Percentiles rank a stretch among this genome's conserved stretches.
These are phyloP conservation scores for Epistrophe eligans DNA, from an alignment of 2,888 invertebrate genomes.

Conservation along the genomic window DNA sequence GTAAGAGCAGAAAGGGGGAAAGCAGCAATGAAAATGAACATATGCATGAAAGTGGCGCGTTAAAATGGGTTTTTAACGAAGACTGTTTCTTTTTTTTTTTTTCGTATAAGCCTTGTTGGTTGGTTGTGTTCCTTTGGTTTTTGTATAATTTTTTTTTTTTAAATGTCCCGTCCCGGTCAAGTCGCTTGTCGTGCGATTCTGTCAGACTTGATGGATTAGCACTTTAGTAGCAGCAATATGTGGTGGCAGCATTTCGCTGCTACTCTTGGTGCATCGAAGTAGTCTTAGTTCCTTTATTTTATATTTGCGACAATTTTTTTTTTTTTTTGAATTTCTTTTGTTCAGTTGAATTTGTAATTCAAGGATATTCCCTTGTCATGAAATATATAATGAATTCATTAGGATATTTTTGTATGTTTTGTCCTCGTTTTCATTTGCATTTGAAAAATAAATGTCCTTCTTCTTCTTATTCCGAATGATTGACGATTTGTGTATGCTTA, in stretches of 20 bases:
- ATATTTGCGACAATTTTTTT: conserved; percentile 36
- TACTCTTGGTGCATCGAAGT: conserved; percentile 29
- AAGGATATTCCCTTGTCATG: conserved; percentile 73
- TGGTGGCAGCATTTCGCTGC: conserved; percentile 40
- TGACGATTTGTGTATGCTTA: conserved; percentile 10
- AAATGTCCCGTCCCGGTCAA: conserved; percentile 61
- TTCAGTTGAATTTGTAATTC: conserved; percentile 59
- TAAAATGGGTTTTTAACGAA: conserved; percentile 76
- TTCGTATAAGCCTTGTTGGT: conserved; percentile 8
- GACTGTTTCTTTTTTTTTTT: conserved; percentile 54
- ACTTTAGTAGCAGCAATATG: conserved; percentile 59
- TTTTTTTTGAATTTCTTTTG: not conserved
- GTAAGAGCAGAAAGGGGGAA: not conserved
- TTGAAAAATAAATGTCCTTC: conserved; percentile 26
- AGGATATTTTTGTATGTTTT: conserved; percentile 60
- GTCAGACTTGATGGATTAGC: conserved; percentile 74
- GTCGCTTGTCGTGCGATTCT: conserved; percentile 72
- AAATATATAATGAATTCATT: conserved; percentile 71
- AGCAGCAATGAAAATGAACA: conserved; percentile 73
- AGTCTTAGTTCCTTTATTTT: conserved; percentile 18
- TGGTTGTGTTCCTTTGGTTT: conserved; percentile 43
- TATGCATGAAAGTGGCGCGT: conserved; percentile 76
- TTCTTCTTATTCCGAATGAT: conserved; percentile 14
- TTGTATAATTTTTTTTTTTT: conserved; percentile 32
- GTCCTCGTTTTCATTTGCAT: conserved; percentile 66